Evolutionary conservation across 2,888 invertebrate genomes (phyloP).

Genomic region (Ectemnius continuus): DNA sequence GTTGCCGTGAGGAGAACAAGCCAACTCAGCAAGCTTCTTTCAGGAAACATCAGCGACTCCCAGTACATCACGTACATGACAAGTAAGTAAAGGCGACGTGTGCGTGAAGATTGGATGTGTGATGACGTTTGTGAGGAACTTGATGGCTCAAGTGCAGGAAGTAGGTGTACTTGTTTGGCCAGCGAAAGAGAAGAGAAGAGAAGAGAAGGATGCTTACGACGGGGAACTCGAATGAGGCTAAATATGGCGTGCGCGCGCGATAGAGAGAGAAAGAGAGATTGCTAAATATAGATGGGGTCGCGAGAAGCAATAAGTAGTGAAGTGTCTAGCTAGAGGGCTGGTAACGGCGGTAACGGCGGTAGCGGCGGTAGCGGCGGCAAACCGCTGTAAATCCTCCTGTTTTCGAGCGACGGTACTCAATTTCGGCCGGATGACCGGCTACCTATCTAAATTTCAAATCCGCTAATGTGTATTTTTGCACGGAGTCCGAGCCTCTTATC

Average conservation of each 20-base stretch:
- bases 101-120: no score
- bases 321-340: background rate
- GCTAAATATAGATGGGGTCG: background rate
- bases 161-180: no score
- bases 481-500: conserved; percentile 65
- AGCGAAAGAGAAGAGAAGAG: conserved; percentile 1
- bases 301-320: no score
- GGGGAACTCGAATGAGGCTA: background rate
- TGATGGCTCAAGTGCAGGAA: no score
- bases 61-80: conserved; percentile 77
- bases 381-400: conserved; percentile 53
- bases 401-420: conserved; percentile 53
- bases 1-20: conserved; percentile 42
- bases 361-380: conserved; percentile 11
- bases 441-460: conserved; percentile 75
- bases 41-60: conserved; percentile 77
- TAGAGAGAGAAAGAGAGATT: background rate
- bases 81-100: conserved; percentile 71
- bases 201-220: background rate
- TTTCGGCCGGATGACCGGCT: conserved; percentile 43
- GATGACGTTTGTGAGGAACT: no score
- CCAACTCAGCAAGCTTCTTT: conserved; percentile 74
- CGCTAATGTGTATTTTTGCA: conserved; percentile 76
- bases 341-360: conserved; percentile 11
- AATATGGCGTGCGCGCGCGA: conserved; percentile 4